These are phyloP conservation scores for Leptopterna dolabrata DNA, from an alignment of 2,888 invertebrate genomes.

Conservation along the genomic window DNA sequence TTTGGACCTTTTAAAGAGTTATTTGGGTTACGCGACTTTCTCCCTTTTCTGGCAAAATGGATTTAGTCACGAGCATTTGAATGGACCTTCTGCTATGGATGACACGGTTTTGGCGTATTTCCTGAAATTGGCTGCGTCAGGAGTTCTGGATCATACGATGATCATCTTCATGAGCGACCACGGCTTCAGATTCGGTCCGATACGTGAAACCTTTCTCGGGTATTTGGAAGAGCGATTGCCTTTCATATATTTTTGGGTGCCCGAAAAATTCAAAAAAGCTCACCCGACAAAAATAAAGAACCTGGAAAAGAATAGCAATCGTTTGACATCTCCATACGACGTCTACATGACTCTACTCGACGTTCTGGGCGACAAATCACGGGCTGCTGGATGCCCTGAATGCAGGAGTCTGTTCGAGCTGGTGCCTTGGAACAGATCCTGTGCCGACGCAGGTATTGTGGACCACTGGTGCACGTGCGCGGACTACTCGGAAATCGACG, in stretches of 20 bases:
- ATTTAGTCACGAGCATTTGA: constrained; percentile 78
- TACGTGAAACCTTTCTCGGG: constrained; percentile 75
- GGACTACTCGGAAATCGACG: constrained; percentile 67
- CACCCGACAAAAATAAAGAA: constrained; percentile 71
- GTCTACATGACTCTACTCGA: constrained; percentile 78
- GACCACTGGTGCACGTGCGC: constrained; percentile 84
- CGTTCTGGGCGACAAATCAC: constrained; percentile 67
- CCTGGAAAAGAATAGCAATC: constrained; percentile 73
- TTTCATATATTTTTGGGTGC: constrained; percentile 77
- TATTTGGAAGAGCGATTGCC: constrained; percentile 85
- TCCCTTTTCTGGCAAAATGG: constrained; percentile 85
- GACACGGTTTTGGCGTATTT: constrained; percentile 71
- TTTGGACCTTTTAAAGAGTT: constrained; percentile 77
- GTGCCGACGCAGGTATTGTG: constrained; percentile 75
- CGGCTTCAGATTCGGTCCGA: constrained; percentile 81
- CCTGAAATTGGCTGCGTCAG: constrained; percentile 72
- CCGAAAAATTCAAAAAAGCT: constrained; percentile 72
- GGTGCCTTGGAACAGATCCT: constrained; percentile 74
- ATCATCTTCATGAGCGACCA: constrained; percentile 83
- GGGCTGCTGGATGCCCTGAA: constrained; percentile 69
- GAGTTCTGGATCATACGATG: constrained; percentile 75
- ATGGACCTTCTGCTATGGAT: constrained; percentile 77
- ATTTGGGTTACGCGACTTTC: constrained; percentile 75
- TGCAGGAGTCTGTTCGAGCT: constrained; percentile 73
- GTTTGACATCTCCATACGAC: constrained; percentile 82